These are phyloP conservation scores for Distichodus sexfasciatus DNA, from an alignment of 2,797 vertebrate species.

Conservation along the genomic window DNA sequence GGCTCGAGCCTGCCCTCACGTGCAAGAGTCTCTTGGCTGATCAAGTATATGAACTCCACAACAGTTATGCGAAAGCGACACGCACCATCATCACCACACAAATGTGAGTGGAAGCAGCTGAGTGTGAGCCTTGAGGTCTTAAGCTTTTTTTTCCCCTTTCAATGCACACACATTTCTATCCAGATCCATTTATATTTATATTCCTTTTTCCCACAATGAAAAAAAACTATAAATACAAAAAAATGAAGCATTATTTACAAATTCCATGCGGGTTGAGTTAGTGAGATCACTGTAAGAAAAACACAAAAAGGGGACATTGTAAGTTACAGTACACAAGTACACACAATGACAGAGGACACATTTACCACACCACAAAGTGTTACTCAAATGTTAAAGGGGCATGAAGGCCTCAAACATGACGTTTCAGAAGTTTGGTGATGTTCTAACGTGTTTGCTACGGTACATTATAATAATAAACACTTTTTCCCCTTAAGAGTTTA, in stretches of 20 bases:
- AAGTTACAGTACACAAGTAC: conserved; percentile 39
- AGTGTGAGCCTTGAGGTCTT: conserved; percentile 74
- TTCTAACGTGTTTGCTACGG: no score
- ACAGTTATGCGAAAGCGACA: conserved; percentile 58
- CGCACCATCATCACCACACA: conserved; percentile 31
- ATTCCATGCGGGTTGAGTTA: conserved; percentile 96
- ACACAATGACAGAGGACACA: conserved; percentile 9
- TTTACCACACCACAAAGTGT: conserved; percentile 27
- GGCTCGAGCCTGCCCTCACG: conserved; percentile 70
- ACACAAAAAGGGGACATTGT: conserved; percentile 65
- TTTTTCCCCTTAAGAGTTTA: no score
- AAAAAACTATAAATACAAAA: conserved; percentile 95
- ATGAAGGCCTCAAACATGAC: no score
- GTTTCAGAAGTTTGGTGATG: no score
- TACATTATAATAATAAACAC: no score
- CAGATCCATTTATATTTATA: conserved; percentile 67
- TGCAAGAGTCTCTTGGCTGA: conserved; percentile 52
- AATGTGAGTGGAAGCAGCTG: conserved; percentile 86
- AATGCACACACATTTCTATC: conserved; percentile 68
- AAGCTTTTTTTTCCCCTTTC: conserved; percentile 40
- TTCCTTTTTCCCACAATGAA: conserved; percentile 70
- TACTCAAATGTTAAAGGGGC: conserved; percentile 21
- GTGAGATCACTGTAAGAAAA: conserved; percentile 93
- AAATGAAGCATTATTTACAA: conserved; percentile 93
- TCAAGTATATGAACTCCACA: conserved; percentile 61